Conservation (phyloP, 2,888 invertebrate species). For the Eupeodes luniger region DNA sequence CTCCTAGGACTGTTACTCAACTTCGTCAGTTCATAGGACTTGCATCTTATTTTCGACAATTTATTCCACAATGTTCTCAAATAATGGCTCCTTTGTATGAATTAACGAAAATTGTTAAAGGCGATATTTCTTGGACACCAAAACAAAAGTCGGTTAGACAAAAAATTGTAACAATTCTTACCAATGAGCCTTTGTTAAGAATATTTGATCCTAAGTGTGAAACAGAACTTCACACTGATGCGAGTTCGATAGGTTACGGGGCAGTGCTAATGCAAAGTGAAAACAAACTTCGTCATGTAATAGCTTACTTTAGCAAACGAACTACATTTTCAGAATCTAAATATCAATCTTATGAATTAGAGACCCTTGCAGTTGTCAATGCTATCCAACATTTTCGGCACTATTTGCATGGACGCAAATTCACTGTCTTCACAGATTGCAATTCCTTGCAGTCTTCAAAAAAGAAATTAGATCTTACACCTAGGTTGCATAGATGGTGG, state of each 20-base stretch:
- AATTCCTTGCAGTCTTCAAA: neutral
- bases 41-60: conserved; percentile 4
- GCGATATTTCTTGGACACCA: neutral
- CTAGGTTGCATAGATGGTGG: neutral
- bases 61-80: conserved; percentile 16
- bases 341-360: conserved; percentile 1
- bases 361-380: neutral
- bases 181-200: neutral
- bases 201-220: neutral
- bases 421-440: neutral
- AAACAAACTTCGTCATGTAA: neutral
- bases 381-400: neutral
- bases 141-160: neutral
- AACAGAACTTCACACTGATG: conserved; percentile 5
- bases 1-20: neutral
- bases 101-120: neutral
- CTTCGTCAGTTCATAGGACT: neutral
- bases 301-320: conserved; percentile 1
- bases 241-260: conserved; percentile 1
- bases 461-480: conserved; percentile 1
- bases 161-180: neutral
- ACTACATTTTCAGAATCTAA: neutral
- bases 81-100: neutral
- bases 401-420: neutral
- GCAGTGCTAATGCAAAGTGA: neutral